These are phyloP conservation scores for Zaprionus tsacasi DNA, from an alignment of 1,140 invertebrate species.

Conservation along the genomic window DNA sequence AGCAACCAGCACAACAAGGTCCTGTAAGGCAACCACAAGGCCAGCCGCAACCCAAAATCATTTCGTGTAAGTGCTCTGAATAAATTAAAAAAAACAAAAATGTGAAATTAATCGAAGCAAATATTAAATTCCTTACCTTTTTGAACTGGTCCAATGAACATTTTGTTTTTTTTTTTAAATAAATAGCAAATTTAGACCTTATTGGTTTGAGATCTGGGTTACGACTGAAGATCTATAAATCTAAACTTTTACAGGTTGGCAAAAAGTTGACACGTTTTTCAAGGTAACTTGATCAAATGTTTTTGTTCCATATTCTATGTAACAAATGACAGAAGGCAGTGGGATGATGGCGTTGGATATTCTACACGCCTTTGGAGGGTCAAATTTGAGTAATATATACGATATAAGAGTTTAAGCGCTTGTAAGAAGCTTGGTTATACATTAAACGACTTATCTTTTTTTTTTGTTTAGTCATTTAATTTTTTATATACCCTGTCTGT, in stretches of 20 bases:
- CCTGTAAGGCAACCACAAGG: conserved; percentile 43
- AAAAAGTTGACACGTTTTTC: neutral
- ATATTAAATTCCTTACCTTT: conserved; percentile 1
- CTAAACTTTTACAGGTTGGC: neutral
- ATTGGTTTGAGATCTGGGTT: neutral
- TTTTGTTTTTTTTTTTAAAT: neutral
- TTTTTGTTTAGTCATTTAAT: no score
- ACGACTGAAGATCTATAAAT: neutral
- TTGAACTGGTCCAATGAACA: neutral
- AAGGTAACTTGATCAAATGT: neutral
- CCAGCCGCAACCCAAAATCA: conserved; percentile 35
- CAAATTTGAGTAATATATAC: no score
- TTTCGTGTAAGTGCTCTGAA: conserved; percentile 12
- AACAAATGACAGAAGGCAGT: no score
- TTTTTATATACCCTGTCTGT: no score
- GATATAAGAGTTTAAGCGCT: no score
- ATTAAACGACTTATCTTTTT: no score
- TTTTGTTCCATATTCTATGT: no score
- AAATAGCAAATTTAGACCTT: neutral
- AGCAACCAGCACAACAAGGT: conserved; percentile 24
- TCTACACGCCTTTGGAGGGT: no score
- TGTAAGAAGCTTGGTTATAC: no score
- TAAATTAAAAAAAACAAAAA: no score
- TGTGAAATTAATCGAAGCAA: neutral
- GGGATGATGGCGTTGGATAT: no score